Evolutionary conservation across 2,888 invertebrate species (phyloP), one percentile per base, ranked within the genome.

Genomic region (Neuroscelio doddi): DNA sequence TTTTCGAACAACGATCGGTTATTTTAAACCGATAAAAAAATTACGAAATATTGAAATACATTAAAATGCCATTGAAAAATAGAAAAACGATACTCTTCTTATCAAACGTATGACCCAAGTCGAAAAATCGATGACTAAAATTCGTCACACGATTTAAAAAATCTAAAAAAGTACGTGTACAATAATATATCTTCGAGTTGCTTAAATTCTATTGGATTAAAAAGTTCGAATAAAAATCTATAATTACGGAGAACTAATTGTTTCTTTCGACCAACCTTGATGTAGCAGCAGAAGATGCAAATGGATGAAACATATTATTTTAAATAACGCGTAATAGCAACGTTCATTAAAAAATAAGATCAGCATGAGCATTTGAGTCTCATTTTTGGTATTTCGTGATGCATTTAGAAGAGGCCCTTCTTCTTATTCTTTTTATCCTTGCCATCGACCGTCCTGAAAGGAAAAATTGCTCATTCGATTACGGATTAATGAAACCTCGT

Each of bases 371-470:
- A 34, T 34, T 46, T 9, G 34, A 12, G 29, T 49, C 27, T 47
- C 41, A 38, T 61, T 57, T 65, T 65, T 67, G 58, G 58, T 61
- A 67, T 51, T 50, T 55, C 56, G 68, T 17, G 30, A 64, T 55
- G 58, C 69, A 72, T 75, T 89, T 92, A 94, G 87, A 95, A 94
- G 86, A 94, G 90, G 85, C 94, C 93, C 88, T 94, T 94, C 90
- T 94, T 94, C 89, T 93, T 93, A 84, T 89, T 92, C 88, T 94
- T 94, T 86, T 94, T 93, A 80, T 93, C 93, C 87, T 94, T 93
- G 77, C 94, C 94, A 82, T 94, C 94, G 75, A 93, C 90, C 71
- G 92, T 88, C 86, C 92, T 92, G 89, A 70, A 90, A 90, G 58
- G 69, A 70, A 76, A 76, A 75, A 80, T 68, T 34, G 50, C 16